Evolutionary conservation across 2,797 vertebrate genomes (phyloP).

Genomic region (Clarias platycephalus): DNA sequence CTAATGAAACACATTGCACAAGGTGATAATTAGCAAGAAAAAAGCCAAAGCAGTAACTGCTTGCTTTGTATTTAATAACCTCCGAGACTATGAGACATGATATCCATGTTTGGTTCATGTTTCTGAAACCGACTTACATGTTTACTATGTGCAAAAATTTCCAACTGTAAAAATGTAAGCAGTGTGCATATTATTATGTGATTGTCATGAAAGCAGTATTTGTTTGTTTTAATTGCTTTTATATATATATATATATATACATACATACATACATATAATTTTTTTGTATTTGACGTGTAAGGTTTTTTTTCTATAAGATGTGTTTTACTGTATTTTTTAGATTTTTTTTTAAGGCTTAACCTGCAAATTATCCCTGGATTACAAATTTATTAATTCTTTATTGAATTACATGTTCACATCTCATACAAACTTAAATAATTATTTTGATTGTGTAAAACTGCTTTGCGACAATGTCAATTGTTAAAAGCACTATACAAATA

Average conservation of each 20-base stretch:
- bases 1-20: constrained; percentile 91
- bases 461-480: too few relatives aligned
- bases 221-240: neutral
- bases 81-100: constrained; percentile 66
- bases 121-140: constrained; percentile 48
- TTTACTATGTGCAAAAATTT: constrained; percentile 11
- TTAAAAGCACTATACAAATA: too few relatives aligned
- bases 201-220: neutral
- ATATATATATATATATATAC: too few relatives aligned
- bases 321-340: neutral
- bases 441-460: too few relatives aligned
- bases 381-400: constrained; percentile 82
- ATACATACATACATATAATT: too few relatives aligned
- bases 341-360: constrained; percentile 42
- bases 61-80: constrained; percentile 80
- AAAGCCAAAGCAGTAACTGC: constrained; percentile 72
- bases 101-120: constrained; percentile 57
- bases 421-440: too few relatives aligned
- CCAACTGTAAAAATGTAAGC: neutral
- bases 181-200: neutral
- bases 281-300: neutral
- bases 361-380: constrained; percentile 79
- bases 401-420: too few relatives aligned
- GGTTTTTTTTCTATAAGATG: neutral
- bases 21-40: constrained; percentile 86